Conservation (phyloP, 1,140 invertebrate species). For the Zaprionus camerounensis region DNA sequence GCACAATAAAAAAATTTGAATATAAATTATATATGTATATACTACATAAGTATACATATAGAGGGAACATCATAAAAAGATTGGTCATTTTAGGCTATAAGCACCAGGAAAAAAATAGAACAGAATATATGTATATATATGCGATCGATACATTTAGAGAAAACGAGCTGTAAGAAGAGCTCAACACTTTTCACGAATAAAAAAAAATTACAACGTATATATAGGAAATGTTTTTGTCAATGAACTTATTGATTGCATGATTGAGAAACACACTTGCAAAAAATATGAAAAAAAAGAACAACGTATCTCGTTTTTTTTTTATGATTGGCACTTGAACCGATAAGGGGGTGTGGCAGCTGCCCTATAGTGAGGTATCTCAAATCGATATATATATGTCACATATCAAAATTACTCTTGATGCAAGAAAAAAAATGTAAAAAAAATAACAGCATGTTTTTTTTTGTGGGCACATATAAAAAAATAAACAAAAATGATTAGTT, state of each 20-base stretch:
- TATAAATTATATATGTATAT: conserved; percentile 4
- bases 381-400: conserved; percentile 15
- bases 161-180: neutral
- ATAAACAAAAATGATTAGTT: conserved; percentile 34
- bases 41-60: conserved; percentile 26
- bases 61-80: conserved; percentile 11
- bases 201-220: conserved; percentile 8
- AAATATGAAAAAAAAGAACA: conserved; percentile 9
- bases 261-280: conserved; percentile 5
- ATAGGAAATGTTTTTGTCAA: conserved; percentile 3
- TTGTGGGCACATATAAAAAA: conserved; percentile 65
- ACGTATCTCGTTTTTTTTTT: conserved; percentile 11
- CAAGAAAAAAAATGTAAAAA: conserved; percentile 24
- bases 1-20: conserved; percentile 23
- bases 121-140: conserved; percentile 30
- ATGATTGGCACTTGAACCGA: conserved; percentile 66
- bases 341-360: conserved; percentile 61
- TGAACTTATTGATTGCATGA: conserved; percentile 9
- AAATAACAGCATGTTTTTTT: conserved; percentile 23
- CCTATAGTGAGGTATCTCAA: neutral
- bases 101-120: conserved; percentile 39
- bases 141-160: conserved; percentile 4
- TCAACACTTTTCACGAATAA: conserved; percentile 4
- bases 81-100: conserved; percentile 1
- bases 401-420: conserved; percentile 6